Evolutionary conservation across 1,140 invertebrate genomes (phyloP), one percentile per base, ranked within the genome.

Genomic region (Heliconius hewitsoni): DNA sequence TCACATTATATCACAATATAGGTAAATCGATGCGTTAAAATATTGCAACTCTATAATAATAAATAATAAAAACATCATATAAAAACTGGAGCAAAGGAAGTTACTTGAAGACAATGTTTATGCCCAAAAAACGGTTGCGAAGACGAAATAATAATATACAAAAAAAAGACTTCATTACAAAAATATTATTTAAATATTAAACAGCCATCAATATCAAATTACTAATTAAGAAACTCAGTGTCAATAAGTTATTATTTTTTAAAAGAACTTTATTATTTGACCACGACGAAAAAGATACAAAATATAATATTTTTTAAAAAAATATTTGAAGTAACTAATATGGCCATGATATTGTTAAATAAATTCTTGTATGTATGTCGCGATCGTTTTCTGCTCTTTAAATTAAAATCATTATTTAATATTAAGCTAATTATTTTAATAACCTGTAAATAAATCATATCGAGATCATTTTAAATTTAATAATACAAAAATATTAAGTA

Each of bases 401-500:
- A 27, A 66, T 66, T 13, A 30, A 66, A 27, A 66, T 27, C 30
- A 66, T 27, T 16, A 66, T 66, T 66, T 66, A 66, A 66, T 66
- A 66, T 66, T 27, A 66, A 66, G 8, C 9, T 30, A 66, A 66
- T 66, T 66, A 66, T 16, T 27, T 27, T 66, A 66, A 66, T 30
- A 66, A 27, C 27, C 60, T 66, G 60, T 66, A 66, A 66, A 66
- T 66, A 66, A 66, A 66, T 3, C 60, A 30, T 66, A 30, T n/a
- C 82, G 84, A 85, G 82, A 83, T 85, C 84, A 83, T 50, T 77
- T 76, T 75, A 78, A 73, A 80, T 80, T 78, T 71, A 82, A 74
- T 81, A 37, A 81, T 83, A 85, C 72, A 83, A 85, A 85, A 85
- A 85, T 85, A 85, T 85, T 81, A 82, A 78, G 74, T 82, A 73